Evolutionary conservation across 2,797 vertebrate genomes (phyloP).

Genomic region (Menidia menidia): DNA sequence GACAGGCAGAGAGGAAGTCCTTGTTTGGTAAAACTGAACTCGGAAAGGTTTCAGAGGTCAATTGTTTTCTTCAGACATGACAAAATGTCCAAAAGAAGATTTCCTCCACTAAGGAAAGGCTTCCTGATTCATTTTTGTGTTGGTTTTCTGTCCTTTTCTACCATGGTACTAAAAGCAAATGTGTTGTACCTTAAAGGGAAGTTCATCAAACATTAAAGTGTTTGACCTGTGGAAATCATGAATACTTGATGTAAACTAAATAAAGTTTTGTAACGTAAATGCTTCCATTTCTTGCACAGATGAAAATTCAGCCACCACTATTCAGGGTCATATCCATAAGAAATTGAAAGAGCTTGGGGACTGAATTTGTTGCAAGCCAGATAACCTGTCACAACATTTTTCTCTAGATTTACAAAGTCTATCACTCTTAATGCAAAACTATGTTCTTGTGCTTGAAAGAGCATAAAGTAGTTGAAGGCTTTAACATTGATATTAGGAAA

Average conservation of each 20-base stretch:
- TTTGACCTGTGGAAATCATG: neutral
- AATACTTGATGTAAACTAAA: neutral
- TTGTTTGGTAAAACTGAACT: neutral
- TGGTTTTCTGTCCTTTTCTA: neutral
- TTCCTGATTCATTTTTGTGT: neutral
- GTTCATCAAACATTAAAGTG: neutral
- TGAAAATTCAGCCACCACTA: neutral
- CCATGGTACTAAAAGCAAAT: neutral
- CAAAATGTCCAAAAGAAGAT: neutral
- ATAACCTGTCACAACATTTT: neutral
- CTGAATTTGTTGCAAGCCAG: neutral
- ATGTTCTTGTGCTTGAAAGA: constrained; percentile 16
- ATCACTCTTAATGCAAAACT: constrained; percentile 2
- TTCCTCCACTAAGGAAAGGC: neutral
- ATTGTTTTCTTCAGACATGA: neutral
- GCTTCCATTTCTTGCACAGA: neutral
- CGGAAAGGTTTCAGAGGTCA: neutral
- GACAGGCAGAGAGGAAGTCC: neutral
- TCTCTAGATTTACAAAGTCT: constrained; percentile 1
- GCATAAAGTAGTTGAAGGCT: constrained; percentile 4
- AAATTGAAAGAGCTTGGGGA: neutral
- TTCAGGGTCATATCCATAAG: neutral
- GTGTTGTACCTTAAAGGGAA: neutral
- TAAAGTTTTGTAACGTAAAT: constrained; percentile 3
- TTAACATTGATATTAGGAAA: constrained; percentile 24